These are phyloP conservation scores for Montipora foliosa DNA, from an alignment of 64 coral and sea anemone species.

Conservation along the genomic window DNA sequence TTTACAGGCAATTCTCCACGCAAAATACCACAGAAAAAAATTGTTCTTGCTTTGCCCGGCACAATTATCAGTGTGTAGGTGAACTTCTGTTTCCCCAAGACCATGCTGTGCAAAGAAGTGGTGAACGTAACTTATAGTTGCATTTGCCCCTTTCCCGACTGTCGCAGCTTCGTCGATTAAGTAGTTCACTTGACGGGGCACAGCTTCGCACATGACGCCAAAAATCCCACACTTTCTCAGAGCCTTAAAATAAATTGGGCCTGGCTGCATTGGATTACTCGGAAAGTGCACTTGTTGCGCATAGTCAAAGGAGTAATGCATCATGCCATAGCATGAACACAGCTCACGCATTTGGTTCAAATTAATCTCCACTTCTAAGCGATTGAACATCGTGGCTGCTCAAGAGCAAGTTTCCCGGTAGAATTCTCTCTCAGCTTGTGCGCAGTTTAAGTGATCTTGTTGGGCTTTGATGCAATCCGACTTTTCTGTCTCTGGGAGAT, in stretches of 20 bases:
- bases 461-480: slow-evolving; percentile 26
- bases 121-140: slow-evolving; percentile 31
- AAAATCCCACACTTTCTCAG: slow-evolving; percentile 26
- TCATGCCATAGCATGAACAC: slow-evolving; percentile 41
- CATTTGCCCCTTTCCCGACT: slow-evolving; percentile 20
- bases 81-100: slow-evolving; percentile 36
- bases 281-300: slow-evolving; percentile 59
- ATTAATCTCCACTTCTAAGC: not conserved
- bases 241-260: slow-evolving; percentile 62
- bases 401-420: slow-evolving; percentile 39
- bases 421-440: slow-evolving; percentile 38
- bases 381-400: not conserved
- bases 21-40: slow-evolving; percentile 50
- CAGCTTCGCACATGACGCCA: not conserved
- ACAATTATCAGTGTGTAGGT: slow-evolving; percentile 56
- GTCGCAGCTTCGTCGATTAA: slow-evolving; percentile 11
- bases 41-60: slow-evolving; percentile 59
- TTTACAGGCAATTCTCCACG: not conserved
- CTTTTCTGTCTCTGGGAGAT: slow-evolving; percentile 63
- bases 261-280: slow-evolving; percentile 47
- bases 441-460: slow-evolving; percentile 44
- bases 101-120: slow-evolving; percentile 47
- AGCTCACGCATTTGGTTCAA: slow-evolving; percentile 16
- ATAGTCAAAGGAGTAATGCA: slow-evolving; percentile 66
- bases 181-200: not conserved